Conservation (phyloP, 2,113 vertebrate genomes). For the Numenius arquata region DNA sequence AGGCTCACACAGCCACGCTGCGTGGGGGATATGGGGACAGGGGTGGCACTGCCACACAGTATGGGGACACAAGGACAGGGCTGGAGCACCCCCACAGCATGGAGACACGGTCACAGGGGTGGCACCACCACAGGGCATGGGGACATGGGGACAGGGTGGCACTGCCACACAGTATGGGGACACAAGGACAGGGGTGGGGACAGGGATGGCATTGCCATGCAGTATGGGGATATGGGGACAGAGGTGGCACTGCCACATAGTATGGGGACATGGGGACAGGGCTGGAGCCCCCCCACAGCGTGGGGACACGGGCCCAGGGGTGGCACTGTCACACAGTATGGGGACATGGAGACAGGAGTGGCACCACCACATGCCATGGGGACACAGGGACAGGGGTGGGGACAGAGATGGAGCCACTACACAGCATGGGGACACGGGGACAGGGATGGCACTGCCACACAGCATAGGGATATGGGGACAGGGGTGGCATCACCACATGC, state of each 20-base stretch:
- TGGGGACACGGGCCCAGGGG: too few species aligned
- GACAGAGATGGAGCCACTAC: too few species aligned
- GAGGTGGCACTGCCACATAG: too few species aligned
- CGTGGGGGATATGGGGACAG: not conserved
- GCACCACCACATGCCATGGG: too few species aligned
- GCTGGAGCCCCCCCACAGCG: too few species aligned
- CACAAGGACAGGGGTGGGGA: too few species aligned
- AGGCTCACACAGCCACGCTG: rapidly evolving
- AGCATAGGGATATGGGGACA: not conserved
- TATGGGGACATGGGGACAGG: not conserved
- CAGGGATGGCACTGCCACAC: not conserved
- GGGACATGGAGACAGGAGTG: not conserved
- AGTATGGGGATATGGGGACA: too few species aligned
- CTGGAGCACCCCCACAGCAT: not conserved
- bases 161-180: too few species aligned
- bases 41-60: too few species aligned
- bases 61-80: not conserved
- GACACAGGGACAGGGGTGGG: not conserved
- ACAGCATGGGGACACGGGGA: too few species aligned
- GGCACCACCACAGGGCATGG: not conserved
- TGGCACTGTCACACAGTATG: not conserved
- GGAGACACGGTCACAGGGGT: not conserved
- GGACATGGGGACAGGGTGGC: too few species aligned
- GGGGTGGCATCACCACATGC: not conserved
- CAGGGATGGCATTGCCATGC: too few species aligned